These are phyloP conservation scores for Styela plicata DNA, from an alignment of 23 tunicate species.

Conservation along the genomic window DNA sequence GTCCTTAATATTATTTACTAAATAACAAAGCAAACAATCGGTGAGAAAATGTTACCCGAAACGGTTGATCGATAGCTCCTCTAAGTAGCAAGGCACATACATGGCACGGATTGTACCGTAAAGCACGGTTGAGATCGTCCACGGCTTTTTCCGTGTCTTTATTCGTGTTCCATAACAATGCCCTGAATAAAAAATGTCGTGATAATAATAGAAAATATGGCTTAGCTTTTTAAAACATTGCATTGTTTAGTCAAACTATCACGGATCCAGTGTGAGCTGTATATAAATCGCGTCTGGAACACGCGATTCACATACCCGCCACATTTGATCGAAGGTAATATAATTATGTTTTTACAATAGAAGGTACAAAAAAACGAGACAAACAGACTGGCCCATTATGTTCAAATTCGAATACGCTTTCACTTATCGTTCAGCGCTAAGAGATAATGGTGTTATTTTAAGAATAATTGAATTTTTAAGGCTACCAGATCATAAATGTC, in stretches of 20 bases:
- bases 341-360: too few species aligned
- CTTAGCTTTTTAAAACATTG: too few species aligned
- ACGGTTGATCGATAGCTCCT: slow-evolving; percentile 62
- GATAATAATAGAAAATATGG: too few species aligned
- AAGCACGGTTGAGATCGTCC: slow-evolving; percentile 73
- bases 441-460: not conserved
- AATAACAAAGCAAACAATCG: not conserved
- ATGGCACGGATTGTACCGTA: slow-evolving; percentile 54
- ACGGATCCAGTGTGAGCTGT: too few species aligned
- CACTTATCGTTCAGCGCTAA: not conserved
- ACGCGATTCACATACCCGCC: too few species aligned
- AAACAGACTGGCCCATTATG: not conserved
- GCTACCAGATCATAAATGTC: not conserved
- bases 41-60: slow-evolving; percentile 38
- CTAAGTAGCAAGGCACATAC: slow-evolving; percentile 67
- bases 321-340: too few species aligned
- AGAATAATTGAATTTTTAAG: not conserved
- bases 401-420: not conserved
- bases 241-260: too few species aligned
- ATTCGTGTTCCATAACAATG: slow-evolving; percentile 71
- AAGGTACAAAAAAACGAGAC: too few species aligned
- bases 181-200: too few species aligned
- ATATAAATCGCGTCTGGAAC: too few species aligned
- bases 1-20: not conserved
- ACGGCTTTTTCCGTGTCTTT: slow-evolving; percentile 69